A percentile compares a stretch with the other conserved stretches of the same genome.
phyloP scores from a whole-genome alignment of 2,797 vertebrate species.

The Rhinichthys osculus region DNA sequence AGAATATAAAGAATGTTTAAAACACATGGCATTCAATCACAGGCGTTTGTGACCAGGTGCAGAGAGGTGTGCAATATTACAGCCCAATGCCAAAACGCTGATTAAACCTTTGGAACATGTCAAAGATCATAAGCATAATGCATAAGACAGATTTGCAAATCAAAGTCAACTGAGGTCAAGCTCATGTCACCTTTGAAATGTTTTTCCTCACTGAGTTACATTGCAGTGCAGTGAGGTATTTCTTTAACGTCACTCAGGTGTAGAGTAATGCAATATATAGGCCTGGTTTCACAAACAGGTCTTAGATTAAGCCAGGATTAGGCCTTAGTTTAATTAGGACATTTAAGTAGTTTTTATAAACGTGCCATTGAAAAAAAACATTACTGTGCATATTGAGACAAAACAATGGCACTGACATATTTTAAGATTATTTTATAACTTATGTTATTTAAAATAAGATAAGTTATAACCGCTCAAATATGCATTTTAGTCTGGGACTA shows the following conservation, averaged over 20 bases:
- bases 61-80: conserved; percentile 35
- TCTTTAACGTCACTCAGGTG: conserved; percentile 36
- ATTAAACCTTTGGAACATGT: conserved; percentile 66
- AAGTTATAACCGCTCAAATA: too few species aligned
- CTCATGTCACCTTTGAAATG: conserved; percentile 46
- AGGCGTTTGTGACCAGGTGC: conserved; percentile 47
- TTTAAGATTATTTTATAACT: too few species aligned
- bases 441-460: too few species aligned
- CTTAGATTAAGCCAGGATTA: not conserved
- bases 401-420: too few species aligned
- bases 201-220: conserved; percentile 39
- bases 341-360: not conserved
- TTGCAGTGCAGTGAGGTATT: conserved; percentile 42
- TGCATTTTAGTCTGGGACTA: not conserved
- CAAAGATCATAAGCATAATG: conserved; percentile 67
- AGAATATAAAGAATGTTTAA: conserved; percentile 61
- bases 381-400: not conserved
- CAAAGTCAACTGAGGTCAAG: conserved; percentile 61
- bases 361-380: not conserved
- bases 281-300: not conserved
- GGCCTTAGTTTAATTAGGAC: not conserved
- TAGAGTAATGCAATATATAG: conserved; percentile 8
- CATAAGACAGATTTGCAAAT: conserved; percentile 67
- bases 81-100: conserved; percentile 42
- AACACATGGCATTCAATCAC: conserved; percentile 56